These are phyloP conservation scores for Cotesia glomerata DNA, from an alignment of 1,140 invertebrate species.

Conservation along the genomic window DNA sequence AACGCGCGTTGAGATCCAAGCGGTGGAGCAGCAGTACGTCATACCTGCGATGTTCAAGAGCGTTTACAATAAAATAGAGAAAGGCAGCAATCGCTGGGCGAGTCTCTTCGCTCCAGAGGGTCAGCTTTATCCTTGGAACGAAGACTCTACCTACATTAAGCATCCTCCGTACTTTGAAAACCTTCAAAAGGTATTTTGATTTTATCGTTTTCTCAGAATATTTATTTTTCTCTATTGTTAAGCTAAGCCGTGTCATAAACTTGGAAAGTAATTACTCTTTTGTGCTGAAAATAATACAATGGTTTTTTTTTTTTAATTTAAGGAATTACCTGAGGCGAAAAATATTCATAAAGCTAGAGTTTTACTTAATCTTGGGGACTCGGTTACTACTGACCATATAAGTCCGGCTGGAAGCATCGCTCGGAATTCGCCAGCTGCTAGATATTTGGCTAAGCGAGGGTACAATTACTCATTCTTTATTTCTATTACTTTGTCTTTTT, in stretches of 20 bases:
- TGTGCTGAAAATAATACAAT: background rate
- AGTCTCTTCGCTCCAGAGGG: constrained; percentile 78
- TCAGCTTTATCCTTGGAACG: constrained; percentile 92
- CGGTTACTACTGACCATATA: constrained; percentile 98
- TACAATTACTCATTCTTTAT: constrained; percentile 52
- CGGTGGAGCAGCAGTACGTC: constrained; percentile 86
- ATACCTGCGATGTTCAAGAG: constrained; percentile 98
- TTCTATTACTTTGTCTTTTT: background rate
- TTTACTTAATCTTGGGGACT: constrained; percentile 89
- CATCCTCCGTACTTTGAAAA: constrained; percentile 94
- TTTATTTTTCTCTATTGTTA: background rate
- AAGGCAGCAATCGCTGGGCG: constrained; percentile 88
- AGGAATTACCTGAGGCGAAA: constrained; percentile 66
- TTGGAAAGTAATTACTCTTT: too few relatives aligned
- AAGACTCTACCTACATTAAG: constrained; percentile 93
- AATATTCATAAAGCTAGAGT: constrained; percentile 76
- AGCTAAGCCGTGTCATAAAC: too few relatives aligned
- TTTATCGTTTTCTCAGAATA: background rate
- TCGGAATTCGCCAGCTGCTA: constrained; percentile 90
- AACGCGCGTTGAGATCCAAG: constrained; percentile 85
- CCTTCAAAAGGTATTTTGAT: constrained; percentile 71
- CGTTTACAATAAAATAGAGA: constrained; percentile 85
- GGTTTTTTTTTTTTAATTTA: constrained; percentile 43
- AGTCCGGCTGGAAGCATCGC: constrained; percentile 97
- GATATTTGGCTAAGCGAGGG: constrained; percentile 81